Evolutionary conservation across 2,113 vertebrate species (phyloP), one percentile per base, ranked within the genome.

Genomic region (Saguinus midas): DNA sequence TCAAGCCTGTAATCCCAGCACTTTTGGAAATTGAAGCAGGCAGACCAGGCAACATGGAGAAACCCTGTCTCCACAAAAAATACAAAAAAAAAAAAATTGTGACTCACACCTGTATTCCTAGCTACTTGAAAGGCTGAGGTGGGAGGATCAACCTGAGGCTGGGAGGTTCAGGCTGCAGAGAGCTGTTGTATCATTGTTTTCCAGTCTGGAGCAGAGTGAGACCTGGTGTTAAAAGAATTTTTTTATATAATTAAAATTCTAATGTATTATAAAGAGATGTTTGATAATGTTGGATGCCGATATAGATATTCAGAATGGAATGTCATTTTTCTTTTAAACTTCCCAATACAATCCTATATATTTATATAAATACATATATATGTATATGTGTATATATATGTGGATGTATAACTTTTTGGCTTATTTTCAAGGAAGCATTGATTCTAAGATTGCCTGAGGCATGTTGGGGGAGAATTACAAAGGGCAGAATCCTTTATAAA

Each of bases 241-340:
- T 94, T 81, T 55, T 76, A 52, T 14, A 58, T 18, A 76, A 32
- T 64, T 91, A 87, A 52, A 96, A 89, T 86, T 94, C n/a, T 68
- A 94, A 40, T 29, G 11, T 52, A 64, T 78, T 52, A 29, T 64
- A 72, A 83, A 73, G 52, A 50, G 5, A 40, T 86, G 8, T 57
- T 88, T 86, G 29, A 85, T 64, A 72, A 57, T 35, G 5, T 48
- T 80, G 5, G 78, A 37, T 76, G 27, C 4, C 29, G 21, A 87
- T 80, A 8, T 48, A 72, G 81, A 32, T 68, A 50, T 76, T 14
- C 45, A 88, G 3, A 73, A 90, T 75, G 4, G 8, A 48, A 72
- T 20, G 40, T 76, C 0, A 29, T 29, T 50, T 93, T 93, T 14
- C 68, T 76, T 82, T 52, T 90, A 70, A 93, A 76, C 5, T 92